Base-by-base conservation (phyloP, 1,140 invertebrate species). In the Neodiprion fabricii region DNA sequence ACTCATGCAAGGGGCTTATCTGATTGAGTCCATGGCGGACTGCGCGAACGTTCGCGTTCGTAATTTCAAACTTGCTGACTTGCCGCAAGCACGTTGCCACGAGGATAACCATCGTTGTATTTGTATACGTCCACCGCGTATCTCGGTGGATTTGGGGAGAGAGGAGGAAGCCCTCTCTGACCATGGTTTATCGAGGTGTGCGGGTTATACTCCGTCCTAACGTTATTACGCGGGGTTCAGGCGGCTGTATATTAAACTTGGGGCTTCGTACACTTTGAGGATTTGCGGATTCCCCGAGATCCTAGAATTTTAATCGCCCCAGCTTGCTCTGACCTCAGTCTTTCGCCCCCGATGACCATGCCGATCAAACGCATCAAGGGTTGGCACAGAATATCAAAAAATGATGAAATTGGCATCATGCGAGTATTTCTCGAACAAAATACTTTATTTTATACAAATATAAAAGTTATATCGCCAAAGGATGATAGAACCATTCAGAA, bases 21-120 rank as follows among this genome's bases (percentile, higher is more conserved):
- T 61, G 53, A 61, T 61, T 61, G 53, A 61, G 53, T 61, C 53
- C 53, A 61, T 17, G 4, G n/a, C 53, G 53, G 53, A 61, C 53
- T 11, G 28, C 28, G 28, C 53, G 5, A 61, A 17, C 53, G 28
- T 40, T 17, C 53, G 53, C 3, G 53, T 61, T 61, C 53, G 53
- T 61, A 61, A 61, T 61, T 61, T 61, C 53, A 61, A 61, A 61
- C 53, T 61, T 61, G 53, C 53, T 61, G 53, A 61, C 53, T 61
- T 12, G 53, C 53, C 53, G 53, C 53, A 61, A 61, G n/a, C 53
- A 14, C 53, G 53, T 61, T 5, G 53, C 53, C n/a, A 17, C n/a
- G n/a, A 61, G 53, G 53, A 61, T 61, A 61, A 9, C 53, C 53
- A 14, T 61, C 53, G 53, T 12, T 61, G 53, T 61, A 61, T 61